These are phyloP conservation scores for Hydropsyche tenuis DNA, from an alignment of 1,140 invertebrate species.

Conservation along the genomic window DNA sequence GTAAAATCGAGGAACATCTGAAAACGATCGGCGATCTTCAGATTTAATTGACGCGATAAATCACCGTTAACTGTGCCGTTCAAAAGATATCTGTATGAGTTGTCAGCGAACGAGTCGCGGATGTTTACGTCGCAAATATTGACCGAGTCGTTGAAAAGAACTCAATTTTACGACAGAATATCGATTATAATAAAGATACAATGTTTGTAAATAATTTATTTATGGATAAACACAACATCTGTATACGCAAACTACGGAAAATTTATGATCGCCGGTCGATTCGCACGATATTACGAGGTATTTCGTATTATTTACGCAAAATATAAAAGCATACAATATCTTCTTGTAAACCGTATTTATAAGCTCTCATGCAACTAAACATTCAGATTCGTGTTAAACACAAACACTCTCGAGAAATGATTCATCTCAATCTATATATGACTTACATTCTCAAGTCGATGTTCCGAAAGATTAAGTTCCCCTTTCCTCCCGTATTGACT, in stretches of 20 bases:
- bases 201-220: neutral
- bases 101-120: neutral
- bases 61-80: too few relatives aligned
- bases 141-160: neutral
- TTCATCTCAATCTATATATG: too few relatives aligned
- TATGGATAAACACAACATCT: neutral
- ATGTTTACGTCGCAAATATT: slow-evolving; percentile 3
- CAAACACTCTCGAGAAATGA: neutral
- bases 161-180: neutral
- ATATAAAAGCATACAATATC: slow-evolving; percentile 1
- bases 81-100: too few relatives aligned
- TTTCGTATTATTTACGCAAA: neutral
- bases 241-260: neutral
- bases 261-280: neutral
- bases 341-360: neutral
- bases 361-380: neutral
- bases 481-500: neutral
- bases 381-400: neutral
- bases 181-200: slow-evolving; percentile 1
- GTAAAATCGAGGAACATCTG: too few relatives aligned
- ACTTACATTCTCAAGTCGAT: neutral
- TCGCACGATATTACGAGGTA: neutral
- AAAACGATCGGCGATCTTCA: too few relatives aligned
- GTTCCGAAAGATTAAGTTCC: neutral
- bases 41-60: too few relatives aligned